Base-by-base conservation (phyloP, 2,113 vertebrate genomes). In the Centropus unirufus region DNA sequence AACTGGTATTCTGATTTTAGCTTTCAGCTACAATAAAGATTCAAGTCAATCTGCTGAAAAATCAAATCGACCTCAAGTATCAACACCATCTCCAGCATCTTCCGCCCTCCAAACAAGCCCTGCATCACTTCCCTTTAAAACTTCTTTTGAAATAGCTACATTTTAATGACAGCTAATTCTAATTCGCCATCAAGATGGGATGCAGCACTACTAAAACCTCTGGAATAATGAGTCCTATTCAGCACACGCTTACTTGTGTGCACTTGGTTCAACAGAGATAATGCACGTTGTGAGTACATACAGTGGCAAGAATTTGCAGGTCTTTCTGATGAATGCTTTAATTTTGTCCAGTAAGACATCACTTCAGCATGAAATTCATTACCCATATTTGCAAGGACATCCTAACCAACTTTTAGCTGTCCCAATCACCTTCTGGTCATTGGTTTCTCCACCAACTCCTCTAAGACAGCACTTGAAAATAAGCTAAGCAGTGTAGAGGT, bases 221-320 rank as follows among this genome's bases (percentile, higher is more conserved):
- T 61, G 30, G 13, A 89, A 74, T 19, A 78, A 83, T 0, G 0
- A 55, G 34, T 12, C 6, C 3, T 14, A 63, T 44, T 89, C 27
- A 34, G 30, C 30, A 52, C 15, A 22, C 18, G 20, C 27, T 62
- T 52, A 55, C 14, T 59, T 21, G 29, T 6, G 15, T 49, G 39
- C n/a, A 5, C 67, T 39, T 49, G 18, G 26, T 69, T 87, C 55
- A 83, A 12, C 26, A 7, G 24, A 63, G 49, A 80, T 29, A 47
- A 69, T 3, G 3, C 89, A 52, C 0, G 1, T 15, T 2, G 0
- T 3, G 74, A 52, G 8, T 12, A 64, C 0, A 23, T 11, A 67
- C 21, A 58, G 15, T 5, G 23, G 26, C 26, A 77, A 73, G 72
- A 73, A 61, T 36, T 2, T 55, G 44, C 36, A 87, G 27, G 42